These are phyloP conservation scores for Microchirus variegatus DNA, from an alignment of 2,797 vertebrate species.

Conservation along the genomic window DNA sequence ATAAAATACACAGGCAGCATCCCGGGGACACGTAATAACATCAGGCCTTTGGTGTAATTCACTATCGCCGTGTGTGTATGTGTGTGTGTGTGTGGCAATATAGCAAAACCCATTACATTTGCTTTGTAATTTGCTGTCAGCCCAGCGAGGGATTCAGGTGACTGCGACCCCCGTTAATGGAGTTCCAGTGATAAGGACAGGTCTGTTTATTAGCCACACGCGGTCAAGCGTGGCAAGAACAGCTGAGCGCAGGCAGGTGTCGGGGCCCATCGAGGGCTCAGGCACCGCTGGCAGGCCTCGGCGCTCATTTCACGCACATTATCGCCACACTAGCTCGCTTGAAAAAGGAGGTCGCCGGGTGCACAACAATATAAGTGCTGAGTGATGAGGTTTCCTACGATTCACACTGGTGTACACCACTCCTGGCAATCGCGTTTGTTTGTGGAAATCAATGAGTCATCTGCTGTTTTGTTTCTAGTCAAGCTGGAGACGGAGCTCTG, in stretches of 20 bases:
- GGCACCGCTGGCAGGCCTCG: slow-evolving; percentile 74
- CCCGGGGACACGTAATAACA: slow-evolving; percentile 76
- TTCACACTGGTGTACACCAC: slow-evolving; percentile 54
- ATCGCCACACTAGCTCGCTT: slow-evolving; percentile 65
- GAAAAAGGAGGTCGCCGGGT: slow-evolving; percentile 66
- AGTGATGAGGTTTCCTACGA: slow-evolving; percentile 73
- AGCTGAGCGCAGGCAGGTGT: slow-evolving; percentile 83
- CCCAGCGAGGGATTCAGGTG: slow-evolving; percentile 69
- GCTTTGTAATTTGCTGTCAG: slow-evolving; percentile 75
- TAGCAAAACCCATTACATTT: slow-evolving; percentile 78
- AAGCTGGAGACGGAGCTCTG: slow-evolving; percentile 39
- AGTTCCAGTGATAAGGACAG: slow-evolving; percentile 78
- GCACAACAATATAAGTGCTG: slow-evolving; percentile 73
- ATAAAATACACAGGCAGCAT: slow-evolving; percentile 76
- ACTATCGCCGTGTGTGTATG: slow-evolving; percentile 71
- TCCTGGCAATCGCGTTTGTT: slow-evolving; percentile 72
- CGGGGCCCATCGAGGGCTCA: slow-evolving; percentile 53
- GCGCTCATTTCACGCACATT: slow-evolving; percentile 81
- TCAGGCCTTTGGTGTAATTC: slow-evolving; percentile 77
- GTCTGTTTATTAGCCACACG: slow-evolving; percentile 79
- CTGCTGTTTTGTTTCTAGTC: slow-evolving; percentile 54
- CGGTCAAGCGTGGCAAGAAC: slow-evolving; percentile 76
- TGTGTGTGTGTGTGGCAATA: slow-evolving; percentile 73
- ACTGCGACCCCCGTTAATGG: slow-evolving; percentile 74
- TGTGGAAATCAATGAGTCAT: slow-evolving; percentile 79